Evolutionary conservation across 1,140 invertebrate species (phyloP).

Genomic region (Prorops nasuta): DNA sequence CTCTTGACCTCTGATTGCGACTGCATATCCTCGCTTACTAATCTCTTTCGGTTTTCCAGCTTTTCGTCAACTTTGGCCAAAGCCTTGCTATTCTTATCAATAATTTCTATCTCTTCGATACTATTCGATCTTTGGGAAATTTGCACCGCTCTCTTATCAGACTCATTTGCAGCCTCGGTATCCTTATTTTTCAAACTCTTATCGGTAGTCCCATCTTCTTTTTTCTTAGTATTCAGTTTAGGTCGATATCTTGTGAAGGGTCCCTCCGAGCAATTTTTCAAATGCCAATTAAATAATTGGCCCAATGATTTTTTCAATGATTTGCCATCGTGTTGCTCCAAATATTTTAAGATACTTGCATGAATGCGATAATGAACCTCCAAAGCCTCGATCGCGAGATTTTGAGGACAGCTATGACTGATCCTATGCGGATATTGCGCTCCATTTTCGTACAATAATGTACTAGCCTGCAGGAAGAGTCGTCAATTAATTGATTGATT

Average conservation of each 20-base stretch:
- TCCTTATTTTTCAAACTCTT: constrained; percentile 19
- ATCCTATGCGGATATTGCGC: constrained; percentile 86
- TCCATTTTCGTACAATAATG: constrained; percentile 74
- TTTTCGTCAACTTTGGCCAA: constrained; percentile 12
- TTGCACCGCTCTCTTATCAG: constrained; percentile 13
- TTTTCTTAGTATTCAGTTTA: constrained; percentile 41
- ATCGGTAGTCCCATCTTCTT: constrained; percentile 18
- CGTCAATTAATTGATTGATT: constrained; percentile 1
- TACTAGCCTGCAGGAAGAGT: constrained; percentile 60
- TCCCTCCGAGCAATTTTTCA: constrained; percentile 47
- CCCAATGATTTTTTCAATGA: constrained; percentile 48
- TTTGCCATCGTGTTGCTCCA: constrained; percentile 68
- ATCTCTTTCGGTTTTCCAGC: constrained; percentile 31
- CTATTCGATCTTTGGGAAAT: constrained; percentile 30
- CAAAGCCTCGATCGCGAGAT: constrained; percentile 84
- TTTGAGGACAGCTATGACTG: constrained; percentile 77
- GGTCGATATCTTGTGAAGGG: constrained; percentile 52
- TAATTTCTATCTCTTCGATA: constrained; percentile 36
- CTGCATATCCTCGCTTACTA: constrained; percentile 11
- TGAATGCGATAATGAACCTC: constrained; percentile 84
- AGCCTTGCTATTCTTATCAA: constrained; percentile 25
- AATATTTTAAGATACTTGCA: constrained; percentile 80
- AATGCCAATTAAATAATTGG: constrained; percentile 39
- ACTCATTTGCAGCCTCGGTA: constrained; percentile 8
- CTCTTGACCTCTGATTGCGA: constrained; percentile 32